phyloP scores from a whole-genome alignment of 2,797 vertebrate species.

The Lagodon rhomboides region DNA sequence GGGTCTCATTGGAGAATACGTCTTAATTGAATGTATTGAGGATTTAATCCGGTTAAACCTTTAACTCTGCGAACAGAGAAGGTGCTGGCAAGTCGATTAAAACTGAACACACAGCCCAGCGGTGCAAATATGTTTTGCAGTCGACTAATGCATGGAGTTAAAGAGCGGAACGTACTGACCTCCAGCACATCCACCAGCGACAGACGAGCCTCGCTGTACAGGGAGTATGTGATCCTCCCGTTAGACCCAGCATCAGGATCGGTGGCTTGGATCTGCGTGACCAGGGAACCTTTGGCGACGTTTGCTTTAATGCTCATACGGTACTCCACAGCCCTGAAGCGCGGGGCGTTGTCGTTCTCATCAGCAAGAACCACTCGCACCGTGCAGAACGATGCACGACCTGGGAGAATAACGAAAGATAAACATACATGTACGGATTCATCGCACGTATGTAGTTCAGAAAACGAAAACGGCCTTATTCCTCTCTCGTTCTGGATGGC shows the following conservation, averaged over 20 bases:
- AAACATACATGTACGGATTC: not conserved
- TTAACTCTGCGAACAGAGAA: not conserved
- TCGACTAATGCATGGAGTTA: slow-evolving; percentile 1
- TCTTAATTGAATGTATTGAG: slow-evolving; percentile 21
- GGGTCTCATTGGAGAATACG: slow-evolving; percentile 21
- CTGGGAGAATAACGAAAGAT: slow-evolving; percentile 50
- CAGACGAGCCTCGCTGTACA: slow-evolving; percentile 90
- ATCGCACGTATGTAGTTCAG: not conserved
- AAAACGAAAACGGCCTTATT: not conserved
- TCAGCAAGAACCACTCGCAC: slow-evolving; percentile 96
- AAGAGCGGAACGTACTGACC: slow-evolving; percentile 73
- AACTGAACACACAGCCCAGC: not conserved
- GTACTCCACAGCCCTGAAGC: slow-evolving; percentile 94
- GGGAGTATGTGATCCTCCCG: slow-evolving; percentile 93
- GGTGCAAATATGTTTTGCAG: not conserved
- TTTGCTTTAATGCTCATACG: slow-evolving; percentile 94
- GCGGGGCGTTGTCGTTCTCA: slow-evolving; percentile 96
- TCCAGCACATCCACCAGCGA: slow-evolving; percentile 92
- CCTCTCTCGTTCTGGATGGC: not conserved
- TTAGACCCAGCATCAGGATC: slow-evolving; percentile 94
- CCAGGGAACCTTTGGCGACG: slow-evolving; percentile 91
- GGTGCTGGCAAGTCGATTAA: slow-evolving; percentile 1
- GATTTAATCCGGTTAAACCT: not conserved
- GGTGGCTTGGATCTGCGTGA: slow-evolving; percentile 95
- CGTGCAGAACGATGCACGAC: slow-evolving; percentile 95